Base-by-base conservation (phyloP, 2,888 invertebrate species). In the Dryadula phaetusa region DNA sequence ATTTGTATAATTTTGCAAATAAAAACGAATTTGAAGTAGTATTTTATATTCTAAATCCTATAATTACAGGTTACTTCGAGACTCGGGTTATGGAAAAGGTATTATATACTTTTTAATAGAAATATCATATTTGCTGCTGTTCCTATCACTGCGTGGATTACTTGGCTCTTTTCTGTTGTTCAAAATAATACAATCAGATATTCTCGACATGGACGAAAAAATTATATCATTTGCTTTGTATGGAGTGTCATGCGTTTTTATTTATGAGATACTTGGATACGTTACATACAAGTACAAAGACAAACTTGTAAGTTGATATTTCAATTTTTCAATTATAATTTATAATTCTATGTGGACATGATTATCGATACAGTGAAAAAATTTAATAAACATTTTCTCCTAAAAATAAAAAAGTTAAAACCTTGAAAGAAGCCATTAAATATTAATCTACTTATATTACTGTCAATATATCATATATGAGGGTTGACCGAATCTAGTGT, bases 91-190 rank as follows among this genome's bases (percentile, higher is more conserved):
- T 74, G 88, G 90, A 18, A 82, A 88, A 62, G 88, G 93, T 4
- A 64, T 75, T 0, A 34, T 93, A 42, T 94, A 86, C 77, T 78
- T 82, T 6, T 47, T 86, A 10, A 86, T 94, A 7, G 95, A 95
- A 79, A 72, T 90, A 28, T 63, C 82, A 5, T 95, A 94, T 75
- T 81, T 94, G 37, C 20, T 81, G 0, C 66, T 90, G 56, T 95
- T 95, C 75, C 70, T 94, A 10, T 28, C 80, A 0, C 78, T 94
- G 42, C 86, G 95, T 18, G 92, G 94, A 0, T 65, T 93, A 1
- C 75, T 94, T 25, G 95, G 95, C 18, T 90, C 93, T 1, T 91
- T 88, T 73, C 77, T 93, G n/a, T 77, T 93, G 14, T 82, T 81
- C 73, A 82, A 83, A 69, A 87, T 94, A 49, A 49, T 94, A 6